Base-by-base conservation (phyloP, 2,888 invertebrate genomes). In the Zygothrica quintamaculata region DNA sequence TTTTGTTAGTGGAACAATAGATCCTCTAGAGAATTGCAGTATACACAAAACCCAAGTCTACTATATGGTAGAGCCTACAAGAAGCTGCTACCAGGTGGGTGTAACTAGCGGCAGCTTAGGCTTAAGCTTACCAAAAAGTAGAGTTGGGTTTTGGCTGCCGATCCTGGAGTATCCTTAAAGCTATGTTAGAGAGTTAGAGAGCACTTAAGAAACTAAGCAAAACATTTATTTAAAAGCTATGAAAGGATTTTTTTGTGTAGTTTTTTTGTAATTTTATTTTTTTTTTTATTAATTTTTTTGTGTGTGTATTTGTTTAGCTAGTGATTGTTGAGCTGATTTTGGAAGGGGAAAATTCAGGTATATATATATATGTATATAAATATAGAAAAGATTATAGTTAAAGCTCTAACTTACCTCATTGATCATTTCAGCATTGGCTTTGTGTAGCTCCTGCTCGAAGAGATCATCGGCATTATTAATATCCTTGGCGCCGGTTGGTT, bases 381-480 rank as follows among this genome's bases (percentile, higher is more conserved):
- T 46, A 16, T 3, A 12, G n/a, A 15, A 50, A 3, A 15, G 11
- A 33, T 22, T 5, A 15, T 9, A 5, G 18, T 48, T 18, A 1
- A 6, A 1, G 18, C 40, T 5, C 1, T 0, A 74, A 75, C 87
- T 88, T 68, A 91, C 91, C 86, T 91, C 89, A 80, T 89, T 84
- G 74, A 90, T 84, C 87, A 90, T 85, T 74, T 90, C 88, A 57
- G 89, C 88, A 66, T 90, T 89, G 36, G 91, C 91, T 78, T 76
- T 79, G 62, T 82, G 84, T 52, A 91, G 75, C 62, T 91, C 89
- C 50, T 89, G 84, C 68, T 90, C 89, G 59, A 90, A 90, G 5
- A 77, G 70, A 62, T 82, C 76, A 40, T 77, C 74, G 40, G 82
- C 77, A 29, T 76, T 52, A 1, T 64, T n/a, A n/a, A n/a, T 65